These are phyloP conservation scores for Heliothis virescens DNA, from an alignment of 1,140 invertebrate genomes.

Conservation along the genomic window DNA sequence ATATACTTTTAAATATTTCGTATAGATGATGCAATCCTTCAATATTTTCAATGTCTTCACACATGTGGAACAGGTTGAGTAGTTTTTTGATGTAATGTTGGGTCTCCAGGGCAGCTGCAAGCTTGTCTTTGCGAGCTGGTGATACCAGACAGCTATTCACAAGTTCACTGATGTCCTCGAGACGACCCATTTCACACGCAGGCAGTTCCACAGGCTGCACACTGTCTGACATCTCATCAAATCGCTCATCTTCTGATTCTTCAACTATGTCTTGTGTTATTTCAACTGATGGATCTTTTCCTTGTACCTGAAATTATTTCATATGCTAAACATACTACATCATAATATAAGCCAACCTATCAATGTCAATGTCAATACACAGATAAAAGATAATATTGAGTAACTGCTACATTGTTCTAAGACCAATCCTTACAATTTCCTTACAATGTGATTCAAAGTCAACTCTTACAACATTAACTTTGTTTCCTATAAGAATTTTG, in stretches of 20 bases:
- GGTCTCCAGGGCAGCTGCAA: slow-evolving; percentile 97
- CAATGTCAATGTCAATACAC: slow-evolving; percentile 35
- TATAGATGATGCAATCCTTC: slow-evolving; percentile 98
- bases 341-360: slow-evolving; percentile 7
- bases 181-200: slow-evolving; percentile 95
- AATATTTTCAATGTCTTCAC: slow-evolving; percentile 98
- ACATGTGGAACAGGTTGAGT: slow-evolving; percentile 97
- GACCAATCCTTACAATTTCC: slow-evolving; percentile 8
- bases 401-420: slow-evolving; percentile 24
- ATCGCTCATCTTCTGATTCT: slow-evolving; percentile 98
- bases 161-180: slow-evolving; percentile 98
- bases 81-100: slow-evolving; percentile 99
- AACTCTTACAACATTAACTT: background rate
- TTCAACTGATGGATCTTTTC: slow-evolving; percentile 98
- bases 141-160: slow-evolving; percentile 93
- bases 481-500: slow-evolving; percentile 20
- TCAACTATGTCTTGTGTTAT: slow-evolving; percentile 99
- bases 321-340: slow-evolving; percentile 5
- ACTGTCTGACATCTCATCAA: slow-evolving; percentile 97
- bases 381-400: slow-evolving; percentile 19
- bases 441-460: slow-evolving; percentile 25
- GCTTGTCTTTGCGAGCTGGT: slow-evolving; percentile 96
- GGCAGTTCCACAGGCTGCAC: slow-evolving; percentile 97
- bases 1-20: slow-evolving; percentile 99
- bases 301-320: slow-evolving; percentile 92